These are phyloP conservation scores for Atlantisia rogersi DNA, from an alignment of 2,113 vertebrate species.

Conservation along the genomic window DNA sequence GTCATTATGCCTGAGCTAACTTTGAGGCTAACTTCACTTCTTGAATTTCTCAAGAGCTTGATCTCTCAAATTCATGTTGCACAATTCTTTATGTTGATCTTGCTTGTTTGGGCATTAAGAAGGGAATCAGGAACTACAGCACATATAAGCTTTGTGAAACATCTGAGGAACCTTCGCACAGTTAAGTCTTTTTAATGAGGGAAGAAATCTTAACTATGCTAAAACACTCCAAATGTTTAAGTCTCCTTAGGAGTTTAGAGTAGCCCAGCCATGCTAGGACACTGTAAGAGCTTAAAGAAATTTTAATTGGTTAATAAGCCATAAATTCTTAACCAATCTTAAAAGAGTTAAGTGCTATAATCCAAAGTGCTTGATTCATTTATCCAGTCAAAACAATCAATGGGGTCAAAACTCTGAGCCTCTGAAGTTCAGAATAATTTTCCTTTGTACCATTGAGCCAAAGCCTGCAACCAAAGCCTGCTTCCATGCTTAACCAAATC, in stretches of 20 bases:
- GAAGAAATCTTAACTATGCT: conserved; percentile 33
- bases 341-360: not conserved
- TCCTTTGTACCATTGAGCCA: not conserved
- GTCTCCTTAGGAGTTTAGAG: not conserved
- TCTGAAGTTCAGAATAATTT: not conserved
- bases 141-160: not conserved
- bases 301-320: conserved; percentile 30
- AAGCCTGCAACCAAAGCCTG: not conserved
- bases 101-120: not conserved
- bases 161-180: not conserved
- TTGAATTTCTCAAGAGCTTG: not conserved
- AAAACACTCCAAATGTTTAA: not conserved
- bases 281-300: conserved; percentile 14
- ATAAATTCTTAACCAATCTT: not conserved
- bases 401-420: not conserved
- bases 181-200: not conserved
- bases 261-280: not conserved
- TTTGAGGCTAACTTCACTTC: not conserved
- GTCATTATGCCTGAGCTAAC: not conserved
- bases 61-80: not conserved
- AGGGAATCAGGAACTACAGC: not conserved
- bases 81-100: not conserved
- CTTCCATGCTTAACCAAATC: not conserved
- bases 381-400: conserved; percentile 17
- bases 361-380: conserved; percentile 14